A percentile compares a stretch with the other conserved stretches of the same genome.
Conservation (phyloP, 2,113 vertebrate species). For the Procapra przewalskii region DNA sequence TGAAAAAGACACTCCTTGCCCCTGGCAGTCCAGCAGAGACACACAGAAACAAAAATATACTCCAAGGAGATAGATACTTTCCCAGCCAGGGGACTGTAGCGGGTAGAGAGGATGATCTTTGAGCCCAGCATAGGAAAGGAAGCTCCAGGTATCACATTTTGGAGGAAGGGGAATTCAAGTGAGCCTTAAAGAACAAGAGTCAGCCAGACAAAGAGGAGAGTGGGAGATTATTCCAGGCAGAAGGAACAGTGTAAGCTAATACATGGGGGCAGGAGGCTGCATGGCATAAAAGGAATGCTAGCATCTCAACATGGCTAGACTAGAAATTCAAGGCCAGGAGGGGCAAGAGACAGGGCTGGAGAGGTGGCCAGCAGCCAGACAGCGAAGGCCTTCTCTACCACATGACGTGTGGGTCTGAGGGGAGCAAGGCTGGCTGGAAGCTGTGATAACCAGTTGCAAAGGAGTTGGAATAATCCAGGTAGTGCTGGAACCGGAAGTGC, state of each 20-base stretch:
- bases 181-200: not conserved
- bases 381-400: not conserved
- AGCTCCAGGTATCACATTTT: not conserved
- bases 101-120: not conserved
- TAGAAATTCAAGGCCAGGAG: not conserved
- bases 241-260: not conserved
- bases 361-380: not conserved
- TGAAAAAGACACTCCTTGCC: not conserved
- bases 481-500: not conserved
- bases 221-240: not conserved
- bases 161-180: not conserved
- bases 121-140: not conserved
- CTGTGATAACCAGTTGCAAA: not conserved
- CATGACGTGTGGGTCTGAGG: not conserved
- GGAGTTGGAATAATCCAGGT: not conserved
- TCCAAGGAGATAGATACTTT: not conserved
- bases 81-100: not conserved
- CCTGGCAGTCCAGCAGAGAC: not conserved
- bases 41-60: not conserved
- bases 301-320: not conserved
- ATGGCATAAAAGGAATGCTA: not conserved
- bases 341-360: not conserved
- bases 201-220: not conserved
- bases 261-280: not conserved
- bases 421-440: not conserved